Conservation (phyloP, 2,797 vertebrate genomes). For the Bradypodion pumilum region DNA sequence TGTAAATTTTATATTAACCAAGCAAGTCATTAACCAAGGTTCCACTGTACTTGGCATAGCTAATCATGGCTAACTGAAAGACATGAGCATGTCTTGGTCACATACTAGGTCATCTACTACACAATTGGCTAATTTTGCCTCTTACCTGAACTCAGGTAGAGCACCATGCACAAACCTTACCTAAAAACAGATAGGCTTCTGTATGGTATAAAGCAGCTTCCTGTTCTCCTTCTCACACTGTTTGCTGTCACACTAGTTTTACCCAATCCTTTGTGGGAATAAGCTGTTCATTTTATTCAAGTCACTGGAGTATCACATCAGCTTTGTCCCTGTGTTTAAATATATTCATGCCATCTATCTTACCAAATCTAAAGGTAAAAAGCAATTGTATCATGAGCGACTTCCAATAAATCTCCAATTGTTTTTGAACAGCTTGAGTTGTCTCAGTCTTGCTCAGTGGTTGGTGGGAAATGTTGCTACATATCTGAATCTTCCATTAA, state of each 20-base stretch:
- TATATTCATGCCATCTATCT: slow-evolving; percentile 77
- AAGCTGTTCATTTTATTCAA: slow-evolving; percentile 62
- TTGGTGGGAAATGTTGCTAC: slow-evolving; percentile 65
- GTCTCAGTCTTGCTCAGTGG: slow-evolving; percentile 67
- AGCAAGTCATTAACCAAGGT: no score
- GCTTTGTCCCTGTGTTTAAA: slow-evolving; percentile 68
- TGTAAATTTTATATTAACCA: no score
- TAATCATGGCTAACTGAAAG: no score
- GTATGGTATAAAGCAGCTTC: not conserved
- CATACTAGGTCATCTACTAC: no score
- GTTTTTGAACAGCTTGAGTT: slow-evolving; percentile 73
- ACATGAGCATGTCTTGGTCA: no score
- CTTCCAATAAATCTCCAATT: slow-evolving; percentile 71
- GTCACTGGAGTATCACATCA: slow-evolving; percentile 56
- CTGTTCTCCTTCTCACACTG: not conserved
- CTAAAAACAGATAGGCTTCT: not conserved
- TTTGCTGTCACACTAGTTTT: slow-evolving; percentile 15
- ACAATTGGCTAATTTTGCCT: no score
- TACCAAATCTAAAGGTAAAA: slow-evolving; percentile 67
- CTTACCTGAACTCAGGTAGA: no score
- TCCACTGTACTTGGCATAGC: no score
- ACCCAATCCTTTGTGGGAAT: slow-evolving; percentile 51
- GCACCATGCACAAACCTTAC: no score
- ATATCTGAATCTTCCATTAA: slow-evolving; percentile 51
- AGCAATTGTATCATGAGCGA: slow-evolving; percentile 63